Evolutionary conservation across 1,140 invertebrate species (phyloP), one percentile per base, ranked within the genome.

Genomic region (Psix sp.): DNA sequence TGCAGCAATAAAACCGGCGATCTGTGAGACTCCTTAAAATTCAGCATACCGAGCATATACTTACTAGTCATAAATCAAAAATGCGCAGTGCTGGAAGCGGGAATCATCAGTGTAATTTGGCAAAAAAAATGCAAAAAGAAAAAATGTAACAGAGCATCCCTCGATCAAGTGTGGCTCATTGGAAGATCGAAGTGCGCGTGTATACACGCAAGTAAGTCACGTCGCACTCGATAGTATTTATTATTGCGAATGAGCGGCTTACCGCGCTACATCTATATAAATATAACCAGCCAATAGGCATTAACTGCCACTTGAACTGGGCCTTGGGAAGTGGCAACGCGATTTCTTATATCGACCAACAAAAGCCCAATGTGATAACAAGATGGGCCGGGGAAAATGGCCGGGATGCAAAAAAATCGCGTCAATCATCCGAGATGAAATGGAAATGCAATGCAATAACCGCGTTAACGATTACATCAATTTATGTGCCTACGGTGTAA

Each of bases 241-340:
- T 84, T 80, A 83, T 85, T 80, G 74, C 74, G 43, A 24, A 36
- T 46, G 33, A 60, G 48, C 62, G 10, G 54, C 42, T 36, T 48
- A 73, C 60, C 42, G 38, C 51, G 67, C 40, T 56, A 48, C 63
- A 54, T 78, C 51, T 67, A 45, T 70, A 70, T 73, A 75, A 80
- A 77, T 84, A 85, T 82, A 72, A 66, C 77, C 68, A 80, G 76
- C 80, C 79, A 84, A 85, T 84, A 86, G 82, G 76, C 80, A 84
- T 84, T 81, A 84, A 84, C 76, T 63, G 72, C 66, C 73, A 74
- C 62, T 67, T 74, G 75, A n/a, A n/a, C n/a, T n/a, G n/a, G n/a
- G n/a, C n/a, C n/a, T n/a, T n/a, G n/a, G n/a, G n/a, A n/a, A n/a
- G n/a, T n/a, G n/a, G n/a, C n/a, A n/a, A n/a, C 36, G 26, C 43